Evolutionary conservation across 2,888 invertebrate species (phyloP).

Genomic region (Rotaria magnacalcarata): DNA sequence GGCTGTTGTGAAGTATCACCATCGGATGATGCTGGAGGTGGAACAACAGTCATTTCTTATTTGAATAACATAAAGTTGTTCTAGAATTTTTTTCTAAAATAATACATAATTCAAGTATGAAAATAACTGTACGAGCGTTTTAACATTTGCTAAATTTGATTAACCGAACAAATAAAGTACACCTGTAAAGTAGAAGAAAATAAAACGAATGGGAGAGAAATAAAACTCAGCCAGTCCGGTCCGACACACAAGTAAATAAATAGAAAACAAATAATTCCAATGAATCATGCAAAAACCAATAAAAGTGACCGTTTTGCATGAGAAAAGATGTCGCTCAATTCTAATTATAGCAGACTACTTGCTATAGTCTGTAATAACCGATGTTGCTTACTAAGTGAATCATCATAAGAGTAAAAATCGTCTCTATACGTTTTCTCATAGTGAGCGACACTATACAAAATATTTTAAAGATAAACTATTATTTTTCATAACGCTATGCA

Average conservation of each 20-base stretch:
- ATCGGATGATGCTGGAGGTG: not conserved
- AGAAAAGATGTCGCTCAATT: not conserved
- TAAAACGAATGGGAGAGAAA: not conserved
- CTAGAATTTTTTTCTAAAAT: not conserved
- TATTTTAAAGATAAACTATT: too few relatives aligned
- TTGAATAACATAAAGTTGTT: not conserved
- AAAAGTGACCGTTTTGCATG: not conserved
- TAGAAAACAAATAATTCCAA: not conserved
- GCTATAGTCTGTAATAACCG: too few relatives aligned
- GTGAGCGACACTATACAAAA: too few relatives aligned
- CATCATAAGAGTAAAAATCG: too few relatives aligned
- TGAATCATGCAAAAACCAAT: not conserved
- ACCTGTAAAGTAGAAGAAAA: not conserved
- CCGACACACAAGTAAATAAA: not conserved
- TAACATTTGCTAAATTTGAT: too few relatives aligned
- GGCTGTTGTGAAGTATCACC: not conserved
- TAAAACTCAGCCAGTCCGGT: not conserved
- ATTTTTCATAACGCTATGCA: too few relatives aligned
- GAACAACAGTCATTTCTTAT: constrained; percentile 5
- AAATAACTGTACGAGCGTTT: too few relatives aligned
- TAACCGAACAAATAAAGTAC: not conserved
- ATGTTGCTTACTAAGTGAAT: too few relatives aligned
- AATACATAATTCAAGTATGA: too few relatives aligned
- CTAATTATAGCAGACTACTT: not conserved
- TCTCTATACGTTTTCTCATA: too few relatives aligned